A percentile compares a stretch with the other conserved stretches of the same genome.
These are phyloP conservation scores for Trisateles emortualis DNA, from an alignment of 2,888 invertebrate species.

Conservation along the genomic window DNA sequence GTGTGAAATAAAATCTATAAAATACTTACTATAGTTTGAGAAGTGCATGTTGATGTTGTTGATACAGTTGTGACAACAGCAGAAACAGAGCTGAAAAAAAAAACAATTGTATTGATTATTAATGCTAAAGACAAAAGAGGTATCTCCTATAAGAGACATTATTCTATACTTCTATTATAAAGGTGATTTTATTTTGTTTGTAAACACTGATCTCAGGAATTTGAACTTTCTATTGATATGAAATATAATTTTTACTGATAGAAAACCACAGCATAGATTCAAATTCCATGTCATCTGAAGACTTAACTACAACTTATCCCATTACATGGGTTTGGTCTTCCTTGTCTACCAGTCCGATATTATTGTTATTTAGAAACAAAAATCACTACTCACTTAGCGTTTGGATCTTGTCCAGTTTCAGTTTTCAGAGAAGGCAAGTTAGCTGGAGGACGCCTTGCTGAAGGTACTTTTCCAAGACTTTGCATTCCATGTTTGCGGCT, in stretches of 20 bases:
- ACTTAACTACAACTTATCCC: too few relatives aligned
- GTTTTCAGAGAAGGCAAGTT: slow-evolving; percentile 99
- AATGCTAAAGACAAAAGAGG: background rate
- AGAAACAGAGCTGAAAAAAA: slow-evolving; percentile 76
- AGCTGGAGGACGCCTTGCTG: slow-evolving; percentile 99
- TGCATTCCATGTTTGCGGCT: slow-evolving; percentile 99
- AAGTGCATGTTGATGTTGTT: slow-evolving; percentile 81
- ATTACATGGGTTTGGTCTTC: too few relatives aligned
- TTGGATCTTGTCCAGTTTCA: slow-evolving; percentile 89
- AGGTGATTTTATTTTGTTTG: too few relatives aligned
- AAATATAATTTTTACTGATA: too few relatives aligned
- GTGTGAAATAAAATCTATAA: slow-evolving; percentile 22
- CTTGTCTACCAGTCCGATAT: too few relatives aligned
- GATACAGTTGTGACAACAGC: slow-evolving; percentile 78
- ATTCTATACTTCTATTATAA: too few relatives aligned
- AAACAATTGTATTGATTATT: slow-evolving; percentile 17
- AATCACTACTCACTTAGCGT: slow-evolving; percentile 73
- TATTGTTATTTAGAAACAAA: too few relatives aligned
- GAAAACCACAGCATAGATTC: too few relatives aligned
- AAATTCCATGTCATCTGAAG: too few relatives aligned
- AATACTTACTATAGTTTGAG: slow-evolving; percentile 79
- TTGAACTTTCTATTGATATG: too few relatives aligned
- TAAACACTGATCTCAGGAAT: too few relatives aligned
- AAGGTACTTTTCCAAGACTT: slow-evolving; percentile 99
- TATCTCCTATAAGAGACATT: too few relatives aligned